A percentile compares a stretch with the other conserved stretches of the same genome.
Evolutionary conservation across 2,113 vertebrate genomes (phyloP).

Genomic region (Pedionomus torquatus): DNA sequence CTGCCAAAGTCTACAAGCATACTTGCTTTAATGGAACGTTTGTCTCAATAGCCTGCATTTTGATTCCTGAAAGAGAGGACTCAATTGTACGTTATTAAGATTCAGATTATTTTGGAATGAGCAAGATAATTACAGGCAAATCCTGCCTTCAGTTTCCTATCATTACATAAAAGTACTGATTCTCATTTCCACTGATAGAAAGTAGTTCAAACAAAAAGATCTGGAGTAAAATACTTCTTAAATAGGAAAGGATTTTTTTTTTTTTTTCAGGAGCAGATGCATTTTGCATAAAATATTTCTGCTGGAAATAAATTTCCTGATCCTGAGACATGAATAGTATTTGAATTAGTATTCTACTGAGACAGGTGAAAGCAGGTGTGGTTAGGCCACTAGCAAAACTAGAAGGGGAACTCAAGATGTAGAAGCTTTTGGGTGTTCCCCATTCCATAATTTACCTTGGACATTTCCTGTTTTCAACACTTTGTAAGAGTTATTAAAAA

Average conservation of each 20-base stretch:
- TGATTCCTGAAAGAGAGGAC: background rate
- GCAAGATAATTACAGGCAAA: background rate
- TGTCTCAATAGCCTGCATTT: background rate
- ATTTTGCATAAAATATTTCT: background rate
- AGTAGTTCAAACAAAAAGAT: background rate
- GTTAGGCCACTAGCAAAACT: background rate
- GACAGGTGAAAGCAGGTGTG: background rate
- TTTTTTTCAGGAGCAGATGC: background rate
- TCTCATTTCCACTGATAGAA: background rate
- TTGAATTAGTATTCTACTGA: background rate
- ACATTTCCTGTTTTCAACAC: background rate
- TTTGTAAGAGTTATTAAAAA: background rate
- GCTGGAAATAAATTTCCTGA: background rate
- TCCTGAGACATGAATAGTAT: background rate
- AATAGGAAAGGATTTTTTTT: background rate
- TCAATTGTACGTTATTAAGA: background rate
- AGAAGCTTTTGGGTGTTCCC: background rate
- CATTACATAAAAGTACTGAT: background rate
- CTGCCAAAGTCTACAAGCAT: background rate
- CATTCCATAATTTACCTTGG: background rate
- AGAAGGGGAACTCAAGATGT: background rate
- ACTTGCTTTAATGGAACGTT: background rate
- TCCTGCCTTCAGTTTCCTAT: background rate
- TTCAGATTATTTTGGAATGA: constrained; percentile 17
- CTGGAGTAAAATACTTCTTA: background rate